Evolutionary conservation across 1,140 invertebrate genomes (phyloP), one percentile per base, ranked within the genome.

Genomic region (Notospermus geniculatus): DNA sequence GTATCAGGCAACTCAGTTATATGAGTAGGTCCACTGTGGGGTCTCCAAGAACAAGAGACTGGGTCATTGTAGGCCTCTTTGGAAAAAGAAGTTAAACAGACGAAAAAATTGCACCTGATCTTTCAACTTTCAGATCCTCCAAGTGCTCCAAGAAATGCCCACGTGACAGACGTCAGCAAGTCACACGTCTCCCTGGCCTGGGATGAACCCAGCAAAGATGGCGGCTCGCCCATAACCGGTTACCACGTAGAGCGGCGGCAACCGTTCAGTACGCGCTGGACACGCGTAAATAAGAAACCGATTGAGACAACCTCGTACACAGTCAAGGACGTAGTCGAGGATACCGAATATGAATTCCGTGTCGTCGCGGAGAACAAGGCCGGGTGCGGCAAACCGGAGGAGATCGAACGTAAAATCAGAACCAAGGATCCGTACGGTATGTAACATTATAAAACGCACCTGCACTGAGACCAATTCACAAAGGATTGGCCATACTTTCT

Each of bases 131-230:
- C n/a, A 50, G 46, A 50, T 50, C 9, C n/a, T 5, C 17, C 96
- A 93, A 27, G 25, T 23, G 46, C 46, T 7, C 46, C 46, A 9
- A 19, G 46, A 23, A 50, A 50, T 27, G 93, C 82, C 46, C 73
- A 70, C 54, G 69, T 69, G 29, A 69, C 64, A 7, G 71, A 75
- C 39, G 69, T 78, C 88, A 89, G 62, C 22, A 66, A 70, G 19
- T 67, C 68, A 1, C 64, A 58, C 52, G 58, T 75, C 73, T 96
- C 95, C 73, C 82, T 99, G 1, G 88, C 91, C 72, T 99, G 96
- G 96, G 88, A 93, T 64, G 93, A 95, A 75, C 94, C 95, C 29
- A 92, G 96, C 73, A 94, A 98, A 78, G 95, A 99, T 83, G 97
- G 97, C 72, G 97, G 97, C 30, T 90, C 93, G 75, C 94, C 94